These are phyloP conservation scores for Simalia tracyae DNA, from an alignment of 2,797 vertebrate species.

Conservation along the genomic window DNA sequence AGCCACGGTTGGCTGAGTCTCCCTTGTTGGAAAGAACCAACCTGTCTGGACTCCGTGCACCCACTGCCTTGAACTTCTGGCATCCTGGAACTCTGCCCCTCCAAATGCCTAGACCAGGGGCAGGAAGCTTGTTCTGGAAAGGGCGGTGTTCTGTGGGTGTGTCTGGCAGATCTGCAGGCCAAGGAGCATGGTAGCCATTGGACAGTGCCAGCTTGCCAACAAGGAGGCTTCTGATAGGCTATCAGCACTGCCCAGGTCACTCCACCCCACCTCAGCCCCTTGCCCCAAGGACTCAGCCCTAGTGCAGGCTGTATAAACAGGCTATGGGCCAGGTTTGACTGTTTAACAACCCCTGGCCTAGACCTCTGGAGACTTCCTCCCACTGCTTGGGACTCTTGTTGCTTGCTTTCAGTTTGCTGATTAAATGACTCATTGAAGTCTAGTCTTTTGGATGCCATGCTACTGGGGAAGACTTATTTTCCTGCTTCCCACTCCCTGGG, in stretches of 20 bases:
- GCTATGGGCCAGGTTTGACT: neutral
- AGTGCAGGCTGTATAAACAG: neutral
- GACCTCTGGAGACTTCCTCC: neutral
- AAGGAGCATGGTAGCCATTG: neutral
- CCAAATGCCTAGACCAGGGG: neutral
- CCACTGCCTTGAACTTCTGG: too few species aligned
- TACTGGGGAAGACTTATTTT: neutral
- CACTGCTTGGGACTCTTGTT: neutral
- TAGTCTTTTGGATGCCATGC: neutral
- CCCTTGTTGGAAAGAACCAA: too few species aligned
- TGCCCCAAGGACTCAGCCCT: neutral
- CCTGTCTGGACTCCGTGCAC: too few species aligned
- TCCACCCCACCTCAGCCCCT: neutral
- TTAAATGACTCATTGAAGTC: neutral
- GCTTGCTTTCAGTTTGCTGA: neutral
- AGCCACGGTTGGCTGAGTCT: too few species aligned
- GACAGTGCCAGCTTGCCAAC: neutral
- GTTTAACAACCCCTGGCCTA: neutral
- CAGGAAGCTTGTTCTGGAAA: neutral
- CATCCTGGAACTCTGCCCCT: neutral
- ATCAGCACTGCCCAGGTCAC: neutral
- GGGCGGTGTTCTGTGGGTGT: neutral
- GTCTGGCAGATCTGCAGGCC: neutral
- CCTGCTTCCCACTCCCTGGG: neutral
- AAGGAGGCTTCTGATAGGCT: neutral